Evolutionary conservation across 2,113 vertebrate species (phyloP), one percentile per base, ranked within the genome.

Genomic region (Ailurus styani): DNA sequence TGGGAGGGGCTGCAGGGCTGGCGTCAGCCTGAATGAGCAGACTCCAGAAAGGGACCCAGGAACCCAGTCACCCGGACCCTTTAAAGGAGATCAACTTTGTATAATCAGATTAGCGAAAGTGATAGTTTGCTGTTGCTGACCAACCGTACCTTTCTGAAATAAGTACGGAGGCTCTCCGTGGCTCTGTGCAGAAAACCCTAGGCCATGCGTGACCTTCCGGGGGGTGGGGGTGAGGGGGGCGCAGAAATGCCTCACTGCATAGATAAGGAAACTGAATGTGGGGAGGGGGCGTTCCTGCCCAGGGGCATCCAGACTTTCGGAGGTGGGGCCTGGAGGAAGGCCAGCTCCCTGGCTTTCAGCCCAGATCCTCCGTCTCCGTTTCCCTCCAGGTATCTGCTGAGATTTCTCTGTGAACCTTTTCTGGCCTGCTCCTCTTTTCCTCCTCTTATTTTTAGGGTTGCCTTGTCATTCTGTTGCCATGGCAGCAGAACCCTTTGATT

Each of bases 401-500:
- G 68, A 62, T 62, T 81, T 93, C 81, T 91, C 60, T 84, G 42
- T 40, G 11, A 40, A 42, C 73, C 68, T 84, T 90, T 78, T 23
- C 84, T 82, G 75, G 93, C n/a, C 5, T 4, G 81, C 40, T 94
- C 14, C 70, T 90, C 52, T 42, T 79, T 86, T 79, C 42, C 83
- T 81, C 15, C 64, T 88, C 93, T 82, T 54, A 77, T 87, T 92
- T 96, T 96, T 83, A 68, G 92, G 45, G 87, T 90, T 95, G 73
- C 68, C 91, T 62, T 52, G 64, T 90, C 84, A 17, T 42, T 82
- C 93, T 47, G 92, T 97, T 92, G 90, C 90, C 91, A 86, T 97
- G 93, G 97, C 66, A 96, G 54, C 95, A 91, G 92, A 96, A 81
- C 40, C 86, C 85, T 97, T 90, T 94, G 90, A 79, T 88, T n/a